Conservation (phyloP, 2,113 vertebrate genomes). For the Dipodomys merriami region DNA sequence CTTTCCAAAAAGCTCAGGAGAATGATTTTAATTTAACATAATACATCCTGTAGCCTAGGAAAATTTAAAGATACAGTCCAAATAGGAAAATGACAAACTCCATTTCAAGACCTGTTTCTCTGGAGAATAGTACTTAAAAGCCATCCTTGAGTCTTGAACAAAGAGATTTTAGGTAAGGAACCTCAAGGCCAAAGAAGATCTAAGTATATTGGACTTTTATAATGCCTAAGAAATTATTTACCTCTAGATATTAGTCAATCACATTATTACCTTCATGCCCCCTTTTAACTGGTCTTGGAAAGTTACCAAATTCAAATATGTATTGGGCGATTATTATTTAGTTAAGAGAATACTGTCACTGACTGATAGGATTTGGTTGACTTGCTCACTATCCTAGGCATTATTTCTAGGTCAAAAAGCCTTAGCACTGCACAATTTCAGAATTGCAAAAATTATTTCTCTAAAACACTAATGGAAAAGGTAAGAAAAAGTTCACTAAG, state of each 20-base stretch:
- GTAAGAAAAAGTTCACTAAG: background rate
- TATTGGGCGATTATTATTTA: conserved; percentile 8
- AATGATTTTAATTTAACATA: background rate
- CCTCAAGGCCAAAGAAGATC: background rate
- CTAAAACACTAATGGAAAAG: background rate
- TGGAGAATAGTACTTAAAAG: background rate
- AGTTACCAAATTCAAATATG: conserved; percentile 1
- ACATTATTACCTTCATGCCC: background rate
- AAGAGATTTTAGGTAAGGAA: background rate
- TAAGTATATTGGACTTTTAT: background rate
- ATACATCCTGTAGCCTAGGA: background rate
- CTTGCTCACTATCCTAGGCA: background rate
- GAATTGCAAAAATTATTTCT: background rate
- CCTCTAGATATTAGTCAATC: conserved; percentile 26
- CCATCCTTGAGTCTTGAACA: background rate
- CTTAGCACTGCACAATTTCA: background rate
- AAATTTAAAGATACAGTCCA: background rate
- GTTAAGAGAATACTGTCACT: background rate
- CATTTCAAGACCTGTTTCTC: background rate
- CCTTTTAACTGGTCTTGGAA: background rate
- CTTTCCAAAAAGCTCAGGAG: conserved; percentile 16
- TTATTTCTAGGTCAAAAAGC: background rate
- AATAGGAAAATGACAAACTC: background rate
- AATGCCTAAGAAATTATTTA: conserved; percentile 19
- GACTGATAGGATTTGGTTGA: background rate